Evolutionary conservation across 2,888 invertebrate genomes (phyloP).

Genomic region (Sarcophaga caerulescens): DNA sequence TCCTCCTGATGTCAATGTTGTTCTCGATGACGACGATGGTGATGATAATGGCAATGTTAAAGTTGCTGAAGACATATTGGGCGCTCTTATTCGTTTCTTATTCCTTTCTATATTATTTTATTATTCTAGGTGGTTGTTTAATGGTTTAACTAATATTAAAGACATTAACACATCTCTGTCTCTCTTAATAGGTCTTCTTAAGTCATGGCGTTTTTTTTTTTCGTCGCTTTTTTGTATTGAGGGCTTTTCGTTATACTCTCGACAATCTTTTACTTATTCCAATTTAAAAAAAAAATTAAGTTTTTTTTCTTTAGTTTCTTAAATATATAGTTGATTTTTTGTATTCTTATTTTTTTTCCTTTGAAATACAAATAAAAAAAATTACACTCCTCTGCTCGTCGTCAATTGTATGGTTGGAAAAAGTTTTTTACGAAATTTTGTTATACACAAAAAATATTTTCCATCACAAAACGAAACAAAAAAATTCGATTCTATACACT

Average conservation of each 20-base stretch:
- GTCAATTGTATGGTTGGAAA: conserved; percentile 61
- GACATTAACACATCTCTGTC: conserved; percentile 57
- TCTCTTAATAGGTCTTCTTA: conserved; percentile 37
- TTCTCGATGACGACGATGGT: conserved; percentile 23
- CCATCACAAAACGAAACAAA: conserved; percentile 64
- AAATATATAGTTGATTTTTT: conserved; percentile 29
- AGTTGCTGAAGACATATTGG: conserved; percentile 65
- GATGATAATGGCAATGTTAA: conserved; percentile 53
- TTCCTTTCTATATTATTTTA: conserved; percentile 16
- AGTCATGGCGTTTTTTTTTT: conserved; percentile 48
- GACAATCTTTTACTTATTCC: conserved; percentile 2
- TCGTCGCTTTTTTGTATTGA: background rate
- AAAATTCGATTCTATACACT: conserved; percentile 53
- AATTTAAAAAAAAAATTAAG: conserved; percentile 16
- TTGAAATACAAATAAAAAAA: conserved; percentile 52
- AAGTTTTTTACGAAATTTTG: conserved; percentile 65
- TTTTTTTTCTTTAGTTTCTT: conserved; percentile 21
- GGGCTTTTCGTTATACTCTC: conserved; percentile 2
- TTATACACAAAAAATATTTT: conserved; percentile 67
- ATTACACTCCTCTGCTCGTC: conserved; percentile 54
- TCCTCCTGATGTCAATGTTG: conserved; percentile 20
- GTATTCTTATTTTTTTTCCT: conserved; percentile 25
- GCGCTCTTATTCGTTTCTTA: conserved; percentile 46
- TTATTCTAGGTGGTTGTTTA: conserved; percentile 65
- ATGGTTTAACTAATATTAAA: conserved; percentile 58